phyloP scores from a whole-genome alignment of 2,113 vertebrate genomes.

The Cromileptes altivelis region DNA sequence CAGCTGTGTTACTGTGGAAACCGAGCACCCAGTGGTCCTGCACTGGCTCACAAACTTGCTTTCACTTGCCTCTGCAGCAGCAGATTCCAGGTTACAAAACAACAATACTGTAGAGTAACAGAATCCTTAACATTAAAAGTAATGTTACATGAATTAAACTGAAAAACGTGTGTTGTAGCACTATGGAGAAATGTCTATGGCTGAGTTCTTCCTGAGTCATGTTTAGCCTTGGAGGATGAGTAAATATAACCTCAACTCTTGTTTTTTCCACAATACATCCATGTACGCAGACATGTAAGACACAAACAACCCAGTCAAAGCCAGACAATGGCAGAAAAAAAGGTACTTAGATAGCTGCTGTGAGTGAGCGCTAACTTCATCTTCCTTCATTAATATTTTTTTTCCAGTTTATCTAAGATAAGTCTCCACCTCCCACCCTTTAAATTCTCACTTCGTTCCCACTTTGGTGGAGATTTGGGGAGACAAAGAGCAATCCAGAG shows the following conservation, averaged over 20 bases:
- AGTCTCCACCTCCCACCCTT: slow-evolving; percentile 30
- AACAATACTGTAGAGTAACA: too few species aligned
- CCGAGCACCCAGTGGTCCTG: too few species aligned
- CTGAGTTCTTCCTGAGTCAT: too few species aligned
- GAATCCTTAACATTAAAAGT: too few species aligned
- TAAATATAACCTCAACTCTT: background rate
- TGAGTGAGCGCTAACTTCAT: slow-evolving; percentile 18
- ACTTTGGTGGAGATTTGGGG: slow-evolving; percentile 49
- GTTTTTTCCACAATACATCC: background rate
- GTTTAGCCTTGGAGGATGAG: background rate
- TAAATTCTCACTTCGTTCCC: slow-evolving; percentile 25
- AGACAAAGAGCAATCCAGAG: slow-evolving; percentile 68
- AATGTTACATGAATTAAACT: too few species aligned
- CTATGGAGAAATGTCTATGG: too few species aligned
- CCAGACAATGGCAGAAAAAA: background rate
- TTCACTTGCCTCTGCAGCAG: too few species aligned
- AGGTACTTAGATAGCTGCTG: background rate
- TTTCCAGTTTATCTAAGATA: slow-evolving; percentile 30
- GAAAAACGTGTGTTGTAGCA: too few species aligned
- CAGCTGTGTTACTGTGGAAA: too few species aligned
- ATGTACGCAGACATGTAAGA: background rate
- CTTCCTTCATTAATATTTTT: slow-evolving; percentile 36
- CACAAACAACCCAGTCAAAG: slow-evolving; percentile 28
- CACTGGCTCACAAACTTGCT: too few species aligned
- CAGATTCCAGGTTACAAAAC: too few species aligned